Evolutionary conservation across 2,113 vertebrate species (phyloP).

Genomic region (Oncorhynchus masou): DNA sequence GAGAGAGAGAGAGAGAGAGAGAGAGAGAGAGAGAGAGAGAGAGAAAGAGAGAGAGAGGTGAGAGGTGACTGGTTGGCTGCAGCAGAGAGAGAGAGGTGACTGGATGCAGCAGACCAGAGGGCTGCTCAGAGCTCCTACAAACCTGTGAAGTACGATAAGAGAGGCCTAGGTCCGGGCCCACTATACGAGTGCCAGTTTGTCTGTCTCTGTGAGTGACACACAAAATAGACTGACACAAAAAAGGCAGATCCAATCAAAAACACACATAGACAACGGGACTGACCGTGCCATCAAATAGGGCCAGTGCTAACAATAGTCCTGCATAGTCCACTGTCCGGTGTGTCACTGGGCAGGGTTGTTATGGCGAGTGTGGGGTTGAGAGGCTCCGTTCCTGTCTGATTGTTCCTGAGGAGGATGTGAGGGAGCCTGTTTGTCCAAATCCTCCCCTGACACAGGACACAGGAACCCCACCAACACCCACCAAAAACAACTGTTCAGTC

Average conservation of each 20-base stretch:
- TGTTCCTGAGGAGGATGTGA: slow-evolving; percentile 70
- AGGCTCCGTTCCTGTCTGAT: slow-evolving; percentile 65
- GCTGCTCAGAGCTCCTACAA: no score
- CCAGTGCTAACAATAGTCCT: no score
- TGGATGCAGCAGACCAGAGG: slow-evolving; percentile 18
- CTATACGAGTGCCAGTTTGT: no score
- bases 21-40: slow-evolving; percentile 30
- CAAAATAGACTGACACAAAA: no score
- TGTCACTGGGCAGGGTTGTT: slow-evolving; percentile 50
- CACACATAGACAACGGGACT: no score
- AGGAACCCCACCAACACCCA: slow-evolving; percentile 19
- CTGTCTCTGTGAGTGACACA: no score
- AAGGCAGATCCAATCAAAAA: no score
- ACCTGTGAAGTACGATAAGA: no score
- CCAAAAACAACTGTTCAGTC: neutral
- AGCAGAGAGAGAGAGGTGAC: slow-evolving; percentile 22
- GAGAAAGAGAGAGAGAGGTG: neutral
- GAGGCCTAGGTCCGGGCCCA: no score
- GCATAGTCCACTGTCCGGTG: neutral
- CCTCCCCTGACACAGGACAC: slow-evolving; percentile 60
- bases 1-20: slow-evolving; percentile 16
- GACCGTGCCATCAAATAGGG: no score
- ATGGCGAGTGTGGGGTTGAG: slow-evolving; percentile 43
- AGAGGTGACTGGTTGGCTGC: slow-evolving; percentile 2
- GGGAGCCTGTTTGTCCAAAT: slow-evolving; percentile 64